These are phyloP conservation scores for Alitta virens DNA, from an alignment of 2,888 invertebrate genomes.

Conservation along the genomic window DNA sequence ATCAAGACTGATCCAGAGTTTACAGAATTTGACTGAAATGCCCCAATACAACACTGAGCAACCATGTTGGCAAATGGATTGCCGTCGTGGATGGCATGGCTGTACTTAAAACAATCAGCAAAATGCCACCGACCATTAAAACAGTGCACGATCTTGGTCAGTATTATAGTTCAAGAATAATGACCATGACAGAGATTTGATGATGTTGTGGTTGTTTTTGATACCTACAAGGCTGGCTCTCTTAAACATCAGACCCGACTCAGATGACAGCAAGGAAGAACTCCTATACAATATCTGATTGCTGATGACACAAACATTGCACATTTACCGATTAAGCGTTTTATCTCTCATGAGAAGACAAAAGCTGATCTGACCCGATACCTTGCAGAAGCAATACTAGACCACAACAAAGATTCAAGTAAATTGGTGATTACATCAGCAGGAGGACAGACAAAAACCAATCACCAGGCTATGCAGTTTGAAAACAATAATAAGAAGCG, in stretches of 20 bases:
- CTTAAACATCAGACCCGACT: slow-evolving; percentile 17
- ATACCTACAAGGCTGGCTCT: slow-evolving; percentile 18
- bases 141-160: too few relatives aligned
- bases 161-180: background rate
- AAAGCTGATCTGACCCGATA: slow-evolving; percentile 16
- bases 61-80: background rate
- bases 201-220: slow-evolving; percentile 18
- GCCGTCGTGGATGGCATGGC: slow-evolving; percentile 21
- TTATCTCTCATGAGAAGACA: slow-evolving; percentile 20
- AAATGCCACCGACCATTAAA: background rate
- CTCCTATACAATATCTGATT: slow-evolving; percentile 14
- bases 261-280: slow-evolving; percentile 5
- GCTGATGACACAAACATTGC: slow-evolving; percentile 17
- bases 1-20: slow-evolving; percentile 8
- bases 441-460: too few relatives aligned
- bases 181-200: slow-evolving; percentile 9
- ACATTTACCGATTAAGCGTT: slow-evolving; percentile 17
- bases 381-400: slow-evolving; percentile 17
- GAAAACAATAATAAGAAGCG: too few relatives aligned
- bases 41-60: background rate
- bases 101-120: slow-evolving; percentile 12
- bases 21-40: background rate
- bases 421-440: too few relatives aligned
- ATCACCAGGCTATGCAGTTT: too few relatives aligned
- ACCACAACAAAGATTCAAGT: slow-evolving; percentile 5